Percentiles rank a stretch among this genome's conserved stretches.
Evolutionary conservation across 2,113 vertebrate genomes (phyloP).

Genomic region (western clawed frog (Xenopus tropicalis)): DNA sequence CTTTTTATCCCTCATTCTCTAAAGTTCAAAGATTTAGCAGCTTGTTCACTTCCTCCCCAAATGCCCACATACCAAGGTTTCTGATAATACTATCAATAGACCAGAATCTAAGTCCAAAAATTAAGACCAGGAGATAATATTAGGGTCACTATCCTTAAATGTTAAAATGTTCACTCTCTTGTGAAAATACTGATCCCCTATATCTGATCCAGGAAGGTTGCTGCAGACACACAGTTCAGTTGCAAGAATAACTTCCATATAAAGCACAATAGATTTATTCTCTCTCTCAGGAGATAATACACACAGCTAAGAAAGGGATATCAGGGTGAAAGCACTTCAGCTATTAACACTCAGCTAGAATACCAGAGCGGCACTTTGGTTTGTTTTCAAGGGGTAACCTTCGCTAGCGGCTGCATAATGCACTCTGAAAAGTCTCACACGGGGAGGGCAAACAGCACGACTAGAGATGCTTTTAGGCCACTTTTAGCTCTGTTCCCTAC

Average conservation of each 20-base stretch:
- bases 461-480: constrained; percentile 64
- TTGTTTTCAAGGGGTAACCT: constrained; percentile 49
- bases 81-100: too few relatives aligned
- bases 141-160: too few relatives aligned
- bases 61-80: too few relatives aligned
- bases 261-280: constrained; percentile 42
- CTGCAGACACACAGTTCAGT: neutral
- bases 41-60: too few relatives aligned
- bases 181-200: neutral
- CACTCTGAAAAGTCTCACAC: constrained; percentile 51
- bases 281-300: constrained; percentile 21
- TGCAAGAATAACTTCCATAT: constrained; percentile 41
- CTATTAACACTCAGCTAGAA: constrained; percentile 57
- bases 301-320: constrained; percentile 18
- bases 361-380: constrained; percentile 48
- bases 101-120: too few relatives aligned
- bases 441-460: constrained; percentile 50
- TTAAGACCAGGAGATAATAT: too few relatives aligned
- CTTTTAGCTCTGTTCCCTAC: constrained; percentile 55
- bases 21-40: too few relatives aligned
- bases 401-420: constrained; percentile 47
- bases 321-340: constrained; percentile 49
- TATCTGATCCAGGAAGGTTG: neutral
- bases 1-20: too few relatives aligned
- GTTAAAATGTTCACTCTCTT: too few relatives aligned